Evolutionary conservation across 1,140 invertebrate genomes (phyloP), one percentile per base, ranked within the genome.

Genomic region (Caenorhabditis elegans): DNA sequence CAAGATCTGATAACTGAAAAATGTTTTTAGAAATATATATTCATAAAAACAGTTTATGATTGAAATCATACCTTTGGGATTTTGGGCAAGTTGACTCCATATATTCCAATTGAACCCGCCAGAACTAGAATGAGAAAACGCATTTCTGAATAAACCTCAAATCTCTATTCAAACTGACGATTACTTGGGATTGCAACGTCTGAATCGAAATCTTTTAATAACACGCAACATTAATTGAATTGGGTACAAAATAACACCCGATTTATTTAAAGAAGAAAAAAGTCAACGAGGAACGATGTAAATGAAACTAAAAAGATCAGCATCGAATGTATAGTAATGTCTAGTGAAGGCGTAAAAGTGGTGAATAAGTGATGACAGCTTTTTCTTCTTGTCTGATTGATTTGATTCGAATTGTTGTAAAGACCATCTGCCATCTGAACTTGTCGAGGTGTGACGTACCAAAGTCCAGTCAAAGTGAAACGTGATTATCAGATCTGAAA

Each of bases 251-350:
- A n/a, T n/a, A n/a, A n/a, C n/a, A n/a, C n/a, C n/a, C n/a, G n/a
- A n/a, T n/a, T n/a, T n/a, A 53, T 10, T 11, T 15, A 53, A 53
- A 4, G 13, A 60, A 31, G 34, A 31, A 17, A 31, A 15, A 17
- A 60, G 34, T 31, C 28, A 31, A 55, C 28, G 34, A 34, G 28
- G 17, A 28, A 13, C 6, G 49, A 34, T 11, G 24, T 28, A 28
- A 60, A 60, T 60, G 53, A 60, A 60, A 60, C 53, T 60, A 60
- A 60, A 31, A 60, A 60, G 53, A 60, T 60, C 53, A 60, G 28
- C 53, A 60, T n/a, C 28, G 28, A 17, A 60, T 8, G 13, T 13
- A 34, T 60, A 60, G 53, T 60, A 60, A 60, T 60, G 53, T 60
- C 53, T 60, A 17, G 53, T 34, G 53, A 24, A 31, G 53, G 26